Evolutionary conservation across 1,140 invertebrate genomes (phyloP).

Genomic region (Brachionus angularis): DNA sequence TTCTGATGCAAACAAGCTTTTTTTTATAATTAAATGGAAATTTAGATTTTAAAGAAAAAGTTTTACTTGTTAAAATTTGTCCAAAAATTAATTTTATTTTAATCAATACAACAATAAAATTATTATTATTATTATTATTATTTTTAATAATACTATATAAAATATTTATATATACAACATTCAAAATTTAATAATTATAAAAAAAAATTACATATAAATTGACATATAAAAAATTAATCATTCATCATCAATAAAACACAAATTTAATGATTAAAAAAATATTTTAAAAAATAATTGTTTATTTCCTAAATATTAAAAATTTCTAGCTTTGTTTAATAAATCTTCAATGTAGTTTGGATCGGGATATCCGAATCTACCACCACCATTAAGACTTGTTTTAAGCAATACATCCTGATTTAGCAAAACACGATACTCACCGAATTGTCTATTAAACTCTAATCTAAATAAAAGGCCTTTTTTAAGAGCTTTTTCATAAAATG

Average conservation of each 20-base stretch:
- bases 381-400: slow-evolving; percentile 14
- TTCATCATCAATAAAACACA: neutral
- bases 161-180: no score
- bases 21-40: no score
- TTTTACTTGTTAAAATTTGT: no score
- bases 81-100: no score
- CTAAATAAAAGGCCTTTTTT: slow-evolving; percentile 33
- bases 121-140: no score
- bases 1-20: no score
- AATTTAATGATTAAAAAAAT: neutral
- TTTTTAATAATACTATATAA: no score
- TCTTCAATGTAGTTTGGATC: slow-evolving; percentile 20
- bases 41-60: no score
- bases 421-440: neutral
- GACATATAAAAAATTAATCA: neutral
- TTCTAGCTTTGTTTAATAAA: slow-evolving; percentile 11
- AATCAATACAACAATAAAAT: no score
- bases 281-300: neutral
- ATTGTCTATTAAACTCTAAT: slow-evolving; percentile 8
- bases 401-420: slow-evolving; percentile 14
- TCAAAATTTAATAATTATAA: no score
- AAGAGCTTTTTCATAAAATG: slow-evolving; percentile 16
- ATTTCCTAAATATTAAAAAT: neutral
- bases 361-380: slow-evolving; percentile 37
- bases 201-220: neutral